Evolutionary conservation across 2,113 vertebrate genomes (phyloP), one percentile per base, ranked within the genome.

Genomic region (Anoura caudifer): DNA sequence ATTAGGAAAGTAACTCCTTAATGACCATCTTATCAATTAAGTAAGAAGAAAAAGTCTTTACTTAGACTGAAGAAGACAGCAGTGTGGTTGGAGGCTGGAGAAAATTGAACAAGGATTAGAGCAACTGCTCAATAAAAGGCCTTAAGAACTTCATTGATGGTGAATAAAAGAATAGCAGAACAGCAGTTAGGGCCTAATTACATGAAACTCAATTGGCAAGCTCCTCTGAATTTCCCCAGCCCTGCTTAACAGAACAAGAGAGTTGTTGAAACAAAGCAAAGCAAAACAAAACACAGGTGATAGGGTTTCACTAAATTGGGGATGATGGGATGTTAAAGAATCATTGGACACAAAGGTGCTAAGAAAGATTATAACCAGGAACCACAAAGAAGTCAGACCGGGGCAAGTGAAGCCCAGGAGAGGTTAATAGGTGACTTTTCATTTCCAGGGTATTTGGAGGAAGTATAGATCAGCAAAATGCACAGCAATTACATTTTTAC

Each of bases 141-240:
- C 91, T 76, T 90, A 86, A 73, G 77, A 97, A 97, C 73, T 95
- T 59, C 47, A 84, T 89, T 95, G 95, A 89, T 16, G 56, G 36
- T n/a, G 26, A 94, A 88, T 91, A 83, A 94, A 91, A 89, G 73
- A 50, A 69, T 28, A 41, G 17, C 38, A 73, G 47, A 88, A 83
- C 17, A 84, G 47, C 82, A 80, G 1, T n/a, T 52, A 88, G 63
- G 61, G 15, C 50, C n/a, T 91, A 96, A 91, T 89, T 91, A 45
- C 47, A 83, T 19, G 33, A n/a, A 94, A 91, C 26, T 92, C 73
- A 94, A 43, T 24, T 82, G 94, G 73, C 88, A 86, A 76, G 47
- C 47, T 94, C 20, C 8, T 79, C 67, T 79, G 81, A 91, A 84
- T 86, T 91, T 94, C 67, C 90, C 86, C 79, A 97, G 67, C 47